A percentile compares a stretch with the other conserved stretches of the same genome.
These are phyloP conservation scores for Thalassarche chlororhynchos DNA, from an alignment of 2,113 vertebrate species.

Conservation along the genomic window DNA sequence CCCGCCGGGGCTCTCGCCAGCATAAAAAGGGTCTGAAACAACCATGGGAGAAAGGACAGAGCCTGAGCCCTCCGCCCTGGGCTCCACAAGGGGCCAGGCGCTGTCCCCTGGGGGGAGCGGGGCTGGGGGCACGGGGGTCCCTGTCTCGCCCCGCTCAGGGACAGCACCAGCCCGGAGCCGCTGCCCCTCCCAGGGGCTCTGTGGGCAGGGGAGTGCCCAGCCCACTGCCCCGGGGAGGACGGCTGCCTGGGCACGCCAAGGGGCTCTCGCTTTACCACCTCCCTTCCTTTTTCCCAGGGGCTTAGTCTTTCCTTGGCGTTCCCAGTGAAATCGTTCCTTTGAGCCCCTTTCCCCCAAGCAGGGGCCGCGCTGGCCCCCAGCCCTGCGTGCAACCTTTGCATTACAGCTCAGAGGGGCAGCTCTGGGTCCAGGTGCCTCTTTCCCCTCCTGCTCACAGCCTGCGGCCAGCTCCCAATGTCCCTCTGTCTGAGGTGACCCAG, in stretches of 20 bases:
- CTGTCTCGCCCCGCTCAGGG: fast-evolving
- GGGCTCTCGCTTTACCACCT: neutral
- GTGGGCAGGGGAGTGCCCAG: neutral
- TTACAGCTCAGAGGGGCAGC: neutral
- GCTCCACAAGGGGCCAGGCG: neutral
- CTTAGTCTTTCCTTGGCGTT: neutral
- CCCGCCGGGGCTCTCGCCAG: fast-evolving
- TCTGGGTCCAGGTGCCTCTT: neutral
- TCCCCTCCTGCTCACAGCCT: neutral
- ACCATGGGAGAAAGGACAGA: fast-evolving
- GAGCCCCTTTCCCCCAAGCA: neutral
- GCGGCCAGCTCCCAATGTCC: fast-evolving
- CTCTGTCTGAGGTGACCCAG: neutral
- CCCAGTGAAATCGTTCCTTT: neutral
- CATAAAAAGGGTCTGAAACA: neutral
- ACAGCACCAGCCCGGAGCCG: neutral
- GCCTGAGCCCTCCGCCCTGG: fast-evolving
- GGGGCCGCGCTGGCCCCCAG: neutral
- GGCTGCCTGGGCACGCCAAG: neutral
- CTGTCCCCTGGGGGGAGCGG: fast-evolving
- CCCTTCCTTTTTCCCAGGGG: neutral
- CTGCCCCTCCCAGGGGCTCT: neutral
- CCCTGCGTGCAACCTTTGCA: too few species aligned
- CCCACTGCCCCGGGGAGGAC: neutral
- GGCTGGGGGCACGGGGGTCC: neutral